Percentiles rank a stretch among this genome's conserved stretches.
phyloP scores from a whole-genome alignment of 2,888 invertebrate genomes.

The Microctonus aethiopoides region DNA sequence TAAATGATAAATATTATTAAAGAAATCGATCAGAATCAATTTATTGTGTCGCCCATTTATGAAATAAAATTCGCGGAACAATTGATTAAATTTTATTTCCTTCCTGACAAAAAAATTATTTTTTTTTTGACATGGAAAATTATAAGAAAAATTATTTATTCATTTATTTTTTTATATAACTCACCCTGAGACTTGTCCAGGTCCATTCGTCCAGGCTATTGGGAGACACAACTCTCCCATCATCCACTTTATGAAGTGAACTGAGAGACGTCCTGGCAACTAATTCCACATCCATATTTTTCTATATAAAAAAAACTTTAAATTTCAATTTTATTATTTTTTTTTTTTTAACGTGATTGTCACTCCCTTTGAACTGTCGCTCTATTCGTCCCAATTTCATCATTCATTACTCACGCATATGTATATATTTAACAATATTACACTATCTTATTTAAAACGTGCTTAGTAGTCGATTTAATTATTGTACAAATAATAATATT shows the following conservation, averaged over 20 bases:
- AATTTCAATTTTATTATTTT: not conserved
- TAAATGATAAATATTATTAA: not conserved
- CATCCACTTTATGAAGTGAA: conserved; percentile 70
- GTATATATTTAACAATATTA: too few species aligned
- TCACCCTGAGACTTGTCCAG: conserved; percentile 75
- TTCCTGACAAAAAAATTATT: not conserved
- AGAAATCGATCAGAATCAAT: not conserved
- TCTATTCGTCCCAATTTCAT: not conserved
- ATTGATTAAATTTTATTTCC: not conserved
- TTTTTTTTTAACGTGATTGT: not conserved
- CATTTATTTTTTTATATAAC: conserved; percentile 32
- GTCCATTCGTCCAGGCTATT: conserved; percentile 74
- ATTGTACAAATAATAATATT: conserved; percentile 28
- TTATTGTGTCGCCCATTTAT: not conserved
- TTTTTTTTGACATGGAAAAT: not conserved
- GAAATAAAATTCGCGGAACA: not conserved
- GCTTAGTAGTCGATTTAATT: not conserved
- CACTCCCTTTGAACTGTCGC: not conserved
- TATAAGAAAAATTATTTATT: not conserved
- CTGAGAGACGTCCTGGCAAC: conserved; percentile 69
- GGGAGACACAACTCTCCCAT: conserved; percentile 69
- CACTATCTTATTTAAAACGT: not conserved
- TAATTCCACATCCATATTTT: conserved; percentile 60
- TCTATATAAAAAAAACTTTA: not conserved
- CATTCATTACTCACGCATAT: too few species aligned